Evolutionary conservation across 92 coral and sea anemone species (phyloP).

Genomic region (Siderastrea radians): DNA sequence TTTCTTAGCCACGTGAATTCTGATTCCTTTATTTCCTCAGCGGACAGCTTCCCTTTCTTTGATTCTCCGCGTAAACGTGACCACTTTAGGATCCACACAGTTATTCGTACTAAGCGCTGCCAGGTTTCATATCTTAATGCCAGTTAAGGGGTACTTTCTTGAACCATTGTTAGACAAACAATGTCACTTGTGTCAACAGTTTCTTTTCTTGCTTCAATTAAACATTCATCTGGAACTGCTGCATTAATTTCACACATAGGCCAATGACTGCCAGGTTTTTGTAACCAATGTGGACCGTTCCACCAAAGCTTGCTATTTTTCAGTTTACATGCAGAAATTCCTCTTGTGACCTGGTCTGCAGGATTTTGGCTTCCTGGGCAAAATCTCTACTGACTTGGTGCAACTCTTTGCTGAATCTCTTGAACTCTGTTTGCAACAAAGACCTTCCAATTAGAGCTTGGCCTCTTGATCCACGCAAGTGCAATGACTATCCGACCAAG

Average conservation of each 20-base stretch:
- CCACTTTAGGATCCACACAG: constrained; percentile 18
- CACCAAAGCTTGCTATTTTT: background rate
- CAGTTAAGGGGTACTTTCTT: background rate
- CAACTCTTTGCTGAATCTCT: background rate
- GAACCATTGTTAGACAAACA: background rate
- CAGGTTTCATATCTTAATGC: constrained; percentile 7
- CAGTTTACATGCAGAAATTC: background rate
- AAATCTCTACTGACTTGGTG: background rate
- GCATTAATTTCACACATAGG: background rate
- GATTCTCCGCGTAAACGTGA: background rate
- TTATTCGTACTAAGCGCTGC: background rate
- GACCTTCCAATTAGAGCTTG: background rate
- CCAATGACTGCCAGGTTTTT: background rate
- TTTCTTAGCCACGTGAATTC: constrained; percentile 18
- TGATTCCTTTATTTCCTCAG: constrained; percentile 7
- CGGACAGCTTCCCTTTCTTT: background rate
- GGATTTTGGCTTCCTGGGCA: background rate
- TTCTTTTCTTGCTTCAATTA: background rate
- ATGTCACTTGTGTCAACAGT: background rate
- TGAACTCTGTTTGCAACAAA: background rate
- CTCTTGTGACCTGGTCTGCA: background rate
- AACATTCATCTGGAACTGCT: background rate
- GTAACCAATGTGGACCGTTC: background rate
- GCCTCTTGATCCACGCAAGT: background rate
- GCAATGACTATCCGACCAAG: background rate